Evolutionary conservation across 2,888 invertebrate species (phyloP).

Genomic region (Nephrotoma appendiculata): DNA sequence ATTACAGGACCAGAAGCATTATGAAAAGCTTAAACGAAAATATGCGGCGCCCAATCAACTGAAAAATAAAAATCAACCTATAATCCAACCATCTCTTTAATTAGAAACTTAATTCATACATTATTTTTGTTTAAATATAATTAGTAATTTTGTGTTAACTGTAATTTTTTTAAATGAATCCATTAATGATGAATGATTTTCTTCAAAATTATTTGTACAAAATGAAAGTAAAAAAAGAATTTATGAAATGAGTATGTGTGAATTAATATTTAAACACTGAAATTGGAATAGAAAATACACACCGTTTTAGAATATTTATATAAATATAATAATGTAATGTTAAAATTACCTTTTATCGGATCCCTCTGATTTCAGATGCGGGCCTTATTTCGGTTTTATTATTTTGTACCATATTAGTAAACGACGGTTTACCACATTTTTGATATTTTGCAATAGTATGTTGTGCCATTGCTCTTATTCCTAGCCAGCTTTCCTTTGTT

Average conservation of each 20-base stretch:
- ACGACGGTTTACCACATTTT: neutral
- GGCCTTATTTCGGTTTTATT: neutral
- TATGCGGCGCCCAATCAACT: slow-evolving; percentile 35
- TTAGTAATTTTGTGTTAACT: neutral
- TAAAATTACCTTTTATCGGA: neutral
- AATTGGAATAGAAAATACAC: neutral
- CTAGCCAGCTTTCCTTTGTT: slow-evolving; percentile 29
- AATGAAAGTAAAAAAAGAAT: neutral
- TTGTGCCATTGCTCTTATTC: slow-evolving; percentile 31
- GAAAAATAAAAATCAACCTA: neutral
- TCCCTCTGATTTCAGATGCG: neutral
- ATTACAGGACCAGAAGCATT: slow-evolving; percentile 54
- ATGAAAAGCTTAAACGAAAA: slow-evolving; percentile 54
- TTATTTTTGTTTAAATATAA: neutral
- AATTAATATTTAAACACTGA: neutral
- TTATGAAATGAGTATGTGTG: neutral
- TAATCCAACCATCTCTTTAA: neutral
- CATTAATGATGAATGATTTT: neutral
- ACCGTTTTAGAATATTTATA: neutral
- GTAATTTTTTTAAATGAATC: neutral
- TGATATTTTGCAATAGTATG: slow-evolving; percentile 17
- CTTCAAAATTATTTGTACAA: neutral
- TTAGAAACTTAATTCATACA: slow-evolving; percentile 2
- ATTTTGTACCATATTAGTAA: neutral
- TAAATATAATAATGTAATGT: neutral